phyloP scores from a whole-genome alignment of 2,797 vertebrate genomes.

The Gymnothorax reevesii region DNA sequence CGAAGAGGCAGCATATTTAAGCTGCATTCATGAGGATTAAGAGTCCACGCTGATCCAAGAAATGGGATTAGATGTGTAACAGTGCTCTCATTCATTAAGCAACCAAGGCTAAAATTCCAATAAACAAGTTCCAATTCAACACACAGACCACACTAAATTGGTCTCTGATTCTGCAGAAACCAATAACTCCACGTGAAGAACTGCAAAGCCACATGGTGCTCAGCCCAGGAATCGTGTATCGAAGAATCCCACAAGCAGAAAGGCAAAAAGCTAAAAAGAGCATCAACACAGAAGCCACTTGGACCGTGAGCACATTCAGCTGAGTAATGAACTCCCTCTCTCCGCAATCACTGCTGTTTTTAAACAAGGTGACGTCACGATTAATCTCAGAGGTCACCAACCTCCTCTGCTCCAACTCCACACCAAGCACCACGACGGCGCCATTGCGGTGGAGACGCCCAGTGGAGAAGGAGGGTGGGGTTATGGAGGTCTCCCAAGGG shows the following conservation, averaged over 20 bases:
- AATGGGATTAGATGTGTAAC: not conserved
- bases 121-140: not conserved
- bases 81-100: conserved; percentile 3
- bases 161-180: not conserved
- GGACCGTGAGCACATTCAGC: not conserved
- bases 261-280: not conserved
- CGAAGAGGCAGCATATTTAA: not conserved
- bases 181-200: conserved; percentile 28
- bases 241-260: not conserved
- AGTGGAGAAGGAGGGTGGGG: not conserved
- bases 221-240: not conserved
- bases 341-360: not conserved
- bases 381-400: conserved; percentile 10
- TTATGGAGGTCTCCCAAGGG: not conserved
- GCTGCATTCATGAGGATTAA: not conserved
- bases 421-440: conserved; percentile 6
- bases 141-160: not conserved
- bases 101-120: too few species aligned
- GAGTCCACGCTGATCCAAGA: too few species aligned
- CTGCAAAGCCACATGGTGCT: not conserved
- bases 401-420: not conserved
- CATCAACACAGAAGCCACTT: not conserved
- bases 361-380: not conserved
- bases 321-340: not conserved
- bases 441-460: not conserved